Evolutionary conservation across 2,113 vertebrate species (phyloP).

Genomic region (Machaerirhynchus nigripectus): DNA sequence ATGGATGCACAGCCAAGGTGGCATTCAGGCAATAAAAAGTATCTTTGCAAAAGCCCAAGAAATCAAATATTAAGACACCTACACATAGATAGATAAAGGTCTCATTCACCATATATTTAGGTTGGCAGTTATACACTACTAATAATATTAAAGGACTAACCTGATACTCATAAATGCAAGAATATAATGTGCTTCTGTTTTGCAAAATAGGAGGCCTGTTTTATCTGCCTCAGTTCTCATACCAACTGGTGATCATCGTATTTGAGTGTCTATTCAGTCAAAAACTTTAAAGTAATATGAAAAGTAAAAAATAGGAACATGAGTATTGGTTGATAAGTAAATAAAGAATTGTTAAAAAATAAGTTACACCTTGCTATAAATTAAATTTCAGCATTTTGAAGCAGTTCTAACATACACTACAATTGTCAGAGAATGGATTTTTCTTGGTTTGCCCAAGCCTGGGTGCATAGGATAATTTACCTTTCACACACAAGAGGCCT

Average conservation of each 20-base stretch:
- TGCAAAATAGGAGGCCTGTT: neutral
- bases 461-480: conserved; percentile 59
- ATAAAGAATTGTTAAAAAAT: neutral
- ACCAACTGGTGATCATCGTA: neutral
- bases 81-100: neutral
- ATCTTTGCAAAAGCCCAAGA: neutral
- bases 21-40: neutral
- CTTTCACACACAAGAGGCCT: conserved; percentile 93
- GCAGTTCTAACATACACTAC: neutral
- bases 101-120: neutral
- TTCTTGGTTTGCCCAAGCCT: neutral
- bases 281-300: neutral
- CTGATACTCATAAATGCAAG: neutral
- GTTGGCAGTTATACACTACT: neutral
- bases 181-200: neutral
- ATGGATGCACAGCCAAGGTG: neutral
- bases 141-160: neutral
- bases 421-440: neutral
- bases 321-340: neutral
- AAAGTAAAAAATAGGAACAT: neutral
- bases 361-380: neutral
- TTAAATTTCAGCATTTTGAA: neutral
- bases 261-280: neutral
- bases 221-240: neutral
- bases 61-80: neutral